Evolutionary conservation across 2,888 invertebrate genomes (phyloP).

Genomic region (Brachyptera putata): DNA sequence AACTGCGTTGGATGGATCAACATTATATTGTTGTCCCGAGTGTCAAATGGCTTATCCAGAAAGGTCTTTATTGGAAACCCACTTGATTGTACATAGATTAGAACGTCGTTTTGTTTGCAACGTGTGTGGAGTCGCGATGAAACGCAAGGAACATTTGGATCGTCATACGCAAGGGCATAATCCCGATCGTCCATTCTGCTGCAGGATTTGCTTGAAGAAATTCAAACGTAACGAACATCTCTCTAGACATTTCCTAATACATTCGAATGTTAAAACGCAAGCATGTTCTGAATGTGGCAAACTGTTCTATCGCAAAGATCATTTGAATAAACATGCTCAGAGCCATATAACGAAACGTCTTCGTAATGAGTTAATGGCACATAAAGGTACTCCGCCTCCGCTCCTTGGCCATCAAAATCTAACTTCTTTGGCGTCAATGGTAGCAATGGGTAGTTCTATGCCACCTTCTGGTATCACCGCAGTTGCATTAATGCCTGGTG

Average conservation of each 20-base stretch:
- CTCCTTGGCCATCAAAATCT: too few species aligned
- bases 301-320: conserved; percentile 50
- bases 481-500: conserved; percentile 27
- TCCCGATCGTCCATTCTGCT: conserved; percentile 40
- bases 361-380: conserved; percentile 23
- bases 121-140: conserved; percentile 36
- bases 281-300: conserved; percentile 48
- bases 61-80: conserved; percentile 32
- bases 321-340: conserved; percentile 49
- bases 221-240: conserved; percentile 52
- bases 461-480: conserved; percentile 25
- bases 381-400: conserved; percentile 17
- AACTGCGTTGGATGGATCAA: conserved; percentile 31
- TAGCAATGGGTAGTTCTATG: conserved; percentile 17
- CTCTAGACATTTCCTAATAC: conserved; percentile 51
- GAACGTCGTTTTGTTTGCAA: conserved; percentile 37
- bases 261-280: conserved; percentile 51
- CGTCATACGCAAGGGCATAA: conserved; percentile 35
- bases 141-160: conserved; percentile 36
- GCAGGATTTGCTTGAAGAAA: conserved; percentile 43
- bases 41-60: conserved; percentile 35
- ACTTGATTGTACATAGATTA: conserved; percentile 31
- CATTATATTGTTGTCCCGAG: conserved; percentile 33
- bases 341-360: conserved; percentile 29
- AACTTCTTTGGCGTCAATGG: too few species aligned